Evolutionary conservation across 2,888 invertebrate genomes (phyloP).

Genomic region (Platycnemis pennipes): DNA sequence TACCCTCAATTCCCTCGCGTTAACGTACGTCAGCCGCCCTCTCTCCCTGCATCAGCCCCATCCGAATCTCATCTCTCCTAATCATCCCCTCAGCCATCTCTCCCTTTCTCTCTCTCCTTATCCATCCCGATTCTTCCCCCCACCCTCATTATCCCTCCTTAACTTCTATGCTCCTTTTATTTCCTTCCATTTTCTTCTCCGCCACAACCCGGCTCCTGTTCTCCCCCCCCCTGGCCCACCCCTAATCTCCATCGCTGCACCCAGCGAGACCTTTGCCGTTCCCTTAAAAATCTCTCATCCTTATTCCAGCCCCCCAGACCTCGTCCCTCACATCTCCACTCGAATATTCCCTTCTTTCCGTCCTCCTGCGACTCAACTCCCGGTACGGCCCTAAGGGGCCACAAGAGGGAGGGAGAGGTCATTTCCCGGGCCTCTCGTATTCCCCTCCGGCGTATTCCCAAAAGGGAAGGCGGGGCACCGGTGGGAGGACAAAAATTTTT

Average conservation of each 20-base stretch:
- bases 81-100: background rate
- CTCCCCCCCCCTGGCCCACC: no score
- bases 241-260: background rate
- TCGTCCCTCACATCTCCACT: background rate
- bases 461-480: background rate
- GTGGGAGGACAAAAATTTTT: background rate
- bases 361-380: background rate
- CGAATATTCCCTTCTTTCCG: background rate
- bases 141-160: background rate
- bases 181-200: background rate
- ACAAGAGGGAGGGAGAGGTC: background rate
- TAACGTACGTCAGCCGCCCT: conserved; percentile 24
- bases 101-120: background rate
- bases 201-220: background rate
- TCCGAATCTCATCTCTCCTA: conserved; percentile 10
- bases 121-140: background rate
- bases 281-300: background rate
- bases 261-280: background rate
- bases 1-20: conserved; percentile 36
- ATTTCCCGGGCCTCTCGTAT: conserved; percentile 2
- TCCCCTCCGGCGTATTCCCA: background rate
- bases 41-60: background rate
- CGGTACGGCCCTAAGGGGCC: background rate
- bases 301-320: background rate
- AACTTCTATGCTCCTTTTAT: background rate